Percentiles rank a stretch among this genome's conserved stretches.
These are phyloP conservation scores for Hyles euphorbiae DNA, from an alignment of 1,140 invertebrate species.

Conservation along the genomic window DNA sequence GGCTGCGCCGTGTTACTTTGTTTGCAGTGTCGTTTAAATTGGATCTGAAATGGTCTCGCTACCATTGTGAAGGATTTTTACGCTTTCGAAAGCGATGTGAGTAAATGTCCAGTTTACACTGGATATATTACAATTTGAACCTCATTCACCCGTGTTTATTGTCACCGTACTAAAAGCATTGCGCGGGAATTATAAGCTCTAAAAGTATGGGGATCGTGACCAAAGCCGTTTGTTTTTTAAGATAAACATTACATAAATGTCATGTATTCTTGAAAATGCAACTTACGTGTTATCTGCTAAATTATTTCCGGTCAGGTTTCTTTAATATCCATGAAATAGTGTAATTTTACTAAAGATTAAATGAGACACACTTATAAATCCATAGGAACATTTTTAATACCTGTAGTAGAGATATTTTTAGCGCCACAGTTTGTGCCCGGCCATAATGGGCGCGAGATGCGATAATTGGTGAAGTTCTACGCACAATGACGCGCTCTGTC, in stretches of 20 bases:
- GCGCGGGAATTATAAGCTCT: not conserved
- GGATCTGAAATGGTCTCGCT: slow-evolving; percentile 41
- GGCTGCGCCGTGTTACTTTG: slow-evolving; percentile 27
- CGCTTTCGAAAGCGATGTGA: slow-evolving; percentile 42
- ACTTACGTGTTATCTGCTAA: no score
- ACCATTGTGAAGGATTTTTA: slow-evolving; percentile 45
- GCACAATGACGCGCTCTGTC: slow-evolving; percentile 55
- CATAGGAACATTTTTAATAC: no score
- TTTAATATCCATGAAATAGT: no score
- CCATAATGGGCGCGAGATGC: slow-evolving; percentile 50
- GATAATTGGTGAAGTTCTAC: slow-evolving; percentile 63
- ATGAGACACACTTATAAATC: no score
- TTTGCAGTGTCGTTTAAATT: slow-evolving; percentile 60
- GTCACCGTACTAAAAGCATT: slow-evolving; percentile 12
- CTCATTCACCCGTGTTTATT: slow-evolving; percentile 10
- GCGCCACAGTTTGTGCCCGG: slow-evolving; percentile 43
- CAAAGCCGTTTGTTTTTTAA: no score
- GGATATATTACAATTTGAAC: slow-evolving; percentile 16
- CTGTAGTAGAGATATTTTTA: slow-evolving; percentile 27
- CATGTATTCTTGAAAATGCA: no score
- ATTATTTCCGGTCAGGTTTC: no score
- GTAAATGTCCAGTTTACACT: slow-evolving; percentile 12
- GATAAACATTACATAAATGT: no score
- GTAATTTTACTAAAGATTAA: no score
- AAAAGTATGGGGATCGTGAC: no score